Evolutionary conservation across 1,140 invertebrate species (phyloP), one percentile per base, ranked within the genome.

Genomic region (Coelopa frigida): DNA sequence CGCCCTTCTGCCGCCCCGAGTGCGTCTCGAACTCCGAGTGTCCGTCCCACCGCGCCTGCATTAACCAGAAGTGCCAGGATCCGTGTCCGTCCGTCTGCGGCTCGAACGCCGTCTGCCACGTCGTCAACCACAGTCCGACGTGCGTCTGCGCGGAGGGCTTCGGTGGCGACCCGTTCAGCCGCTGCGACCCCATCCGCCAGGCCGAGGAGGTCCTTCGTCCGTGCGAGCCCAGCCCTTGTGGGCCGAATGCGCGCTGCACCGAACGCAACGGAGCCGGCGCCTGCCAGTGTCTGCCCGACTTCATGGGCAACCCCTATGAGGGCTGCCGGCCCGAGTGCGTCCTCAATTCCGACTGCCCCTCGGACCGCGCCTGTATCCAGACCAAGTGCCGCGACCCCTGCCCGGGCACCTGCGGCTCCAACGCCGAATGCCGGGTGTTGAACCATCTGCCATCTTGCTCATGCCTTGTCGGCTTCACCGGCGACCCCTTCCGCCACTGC

Each of bases 371-470:
- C 31, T 88, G 84, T 52, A 68, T 83, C 5, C 80, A 82, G 54
- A 81, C 79, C 36, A 85, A 82, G 68, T 89, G 87, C 55, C 74
- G 73, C 55, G 79, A 89, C 74, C 85, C 86, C 31, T 90, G 87
- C 58, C 76, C 77, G 0, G 81, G 83, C 17, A 77, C 77, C n/a
- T 89, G 86, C 61, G 84, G 82, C 31, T 68, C 73, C 18, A 85
- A 87, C 58, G 86, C 80, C 2, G 73, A 81, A 46, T 88, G 85
- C 56, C 74, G 78, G 60, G 82, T 85, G 6, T 70, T 84, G 1
- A 84, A 85, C 58, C 85, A 88, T 65, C 68, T 83, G 27, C 82
- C 85, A 15, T 78, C 78, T 1, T 89, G 87, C 57, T 75, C 70
- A 51, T 88, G 85, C 62, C 69, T 77, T 3, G 59, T 70, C 21